Base-by-base conservation (phyloP, 2,797 vertebrate genomes). In the Pseudochaenichthys georgianus region DNA sequence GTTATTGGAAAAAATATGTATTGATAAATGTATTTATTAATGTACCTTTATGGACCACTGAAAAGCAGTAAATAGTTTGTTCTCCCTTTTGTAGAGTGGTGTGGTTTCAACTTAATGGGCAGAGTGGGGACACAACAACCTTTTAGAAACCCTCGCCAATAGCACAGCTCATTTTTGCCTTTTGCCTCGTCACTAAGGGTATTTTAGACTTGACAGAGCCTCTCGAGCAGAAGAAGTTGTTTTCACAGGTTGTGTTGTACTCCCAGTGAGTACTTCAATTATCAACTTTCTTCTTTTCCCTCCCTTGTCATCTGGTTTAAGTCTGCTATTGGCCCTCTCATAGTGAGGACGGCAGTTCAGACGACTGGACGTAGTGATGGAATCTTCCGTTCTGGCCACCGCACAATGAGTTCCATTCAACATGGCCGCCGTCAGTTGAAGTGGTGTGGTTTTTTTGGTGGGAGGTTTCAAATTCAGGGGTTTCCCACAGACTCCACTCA, bases 401-500 rank as follows among this genome's bases (percentile, higher is more conserved):
- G 69, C 87, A 94, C 88, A 93, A 92, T 90, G 80, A 85, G 62
- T 78, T 89, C 88, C 89, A 90, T 94, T 94, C 88, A 93, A 84
- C 71, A 69, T 86, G 68, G 82, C 84, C 38, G 62, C 85, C 80
- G 64, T 74, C 74, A 65, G 82, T 91, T 85, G 78, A 79, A 85
- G 82, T 84, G 81, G 74, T 91, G 82, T 84, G 84, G 72, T 68
- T 75, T 90, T 85, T 81, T 82, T 81, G 50, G 60, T 60, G 13
- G 75, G 57, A 54, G 77, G 64, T 80, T 75, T 90, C 78, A 75
- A 59, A 90, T 88, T 83, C 81, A 90, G 88, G 83, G 87, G 86
- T 92, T 94, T 94, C 91, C 91, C 93, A 90, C 90, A 89, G 85
- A 88, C 86, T 88, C 86, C 83, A 64, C 76, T 87, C 89, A 93